Evolutionary conservation across 2,888 invertebrate species (phyloP), one percentile per base, ranked within the genome.

Genomic region (Andrena fulva): DNA sequence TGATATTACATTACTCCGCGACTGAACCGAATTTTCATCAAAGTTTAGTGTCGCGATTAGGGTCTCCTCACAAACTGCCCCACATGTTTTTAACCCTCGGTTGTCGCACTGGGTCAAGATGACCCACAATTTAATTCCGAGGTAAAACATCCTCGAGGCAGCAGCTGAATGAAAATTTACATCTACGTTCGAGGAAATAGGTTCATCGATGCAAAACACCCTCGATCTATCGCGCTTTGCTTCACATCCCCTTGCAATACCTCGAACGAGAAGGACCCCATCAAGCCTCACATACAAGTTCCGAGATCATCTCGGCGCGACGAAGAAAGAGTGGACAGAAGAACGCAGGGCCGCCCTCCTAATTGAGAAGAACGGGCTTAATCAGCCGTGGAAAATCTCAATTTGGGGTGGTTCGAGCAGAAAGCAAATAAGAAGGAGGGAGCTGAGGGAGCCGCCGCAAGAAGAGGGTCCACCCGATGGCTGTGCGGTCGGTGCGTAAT

Each of bases 351-450:
- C 74, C 84, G 85, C 77, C 84, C 84, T 88, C 89, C 90, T 93
- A 93, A 92, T 93, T 92, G 93, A 91, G 91, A 90, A 92, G 92
- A 91, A 91, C 87, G 89, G 88, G 85, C 72, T 89, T 92, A 93
- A 93, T 93, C 92, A 91, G 77, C 92, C 93, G 91, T 93, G 92
- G 92, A 92, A 93, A 93, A 93, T 93, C 93, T 91, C 92, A 91
- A 93, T 93, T 93, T 91, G 86, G 90, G 91, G 88, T 85, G 91
- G 90, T 80, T 92, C 91, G 90, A 89, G 90, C 91, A 91, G 91
- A 93, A 92, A 92, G 92, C 93, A 93, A 93, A 93, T 93, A 93
- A 93, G 92, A 92, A 92, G 92, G 85, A 89, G 87, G 81, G 85
- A 78, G 73, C 80, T 79, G 84, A 77, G 73, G 71, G 80, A 69